Percentiles rank a stretch among this genome's conserved stretches.
These are phyloP conservation scores for Luehdorfia chinensis DNA, from an alignment of 1,140 invertebrate genomes.

Conservation along the genomic window DNA sequence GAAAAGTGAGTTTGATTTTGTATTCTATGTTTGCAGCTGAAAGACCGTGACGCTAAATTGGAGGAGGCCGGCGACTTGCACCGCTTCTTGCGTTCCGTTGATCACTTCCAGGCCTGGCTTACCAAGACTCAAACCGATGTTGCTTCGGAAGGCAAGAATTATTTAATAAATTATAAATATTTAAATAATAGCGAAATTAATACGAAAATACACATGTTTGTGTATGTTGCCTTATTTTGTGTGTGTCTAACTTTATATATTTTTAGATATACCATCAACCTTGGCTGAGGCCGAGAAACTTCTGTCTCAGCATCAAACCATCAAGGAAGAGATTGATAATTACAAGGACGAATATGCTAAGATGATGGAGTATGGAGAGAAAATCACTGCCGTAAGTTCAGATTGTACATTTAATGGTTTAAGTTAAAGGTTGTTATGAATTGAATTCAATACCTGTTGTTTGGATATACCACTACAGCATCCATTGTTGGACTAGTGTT, in stretches of 20 bases:
- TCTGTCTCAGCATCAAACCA: conserved; percentile 97
- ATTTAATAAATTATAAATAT: conserved; percentile 1
- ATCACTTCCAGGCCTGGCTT: conserved; percentile 99
- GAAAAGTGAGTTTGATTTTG: too few species aligned
- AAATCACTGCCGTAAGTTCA: conserved; percentile 88
- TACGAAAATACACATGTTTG: not conserved
- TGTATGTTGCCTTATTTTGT: too few species aligned
- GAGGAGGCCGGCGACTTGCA: conserved; percentile 99
- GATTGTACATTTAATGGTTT: too few species aligned
- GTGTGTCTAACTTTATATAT: too few species aligned
- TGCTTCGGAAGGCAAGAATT: conserved; percentile 91
- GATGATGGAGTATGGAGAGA: conserved; percentile 99
- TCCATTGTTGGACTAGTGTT: too few species aligned
- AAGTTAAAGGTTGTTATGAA: too few species aligned
- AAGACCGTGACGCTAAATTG: conserved; percentile 97
- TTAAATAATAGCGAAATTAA: too few species aligned
- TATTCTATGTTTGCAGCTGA: too few species aligned
- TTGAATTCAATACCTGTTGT: too few species aligned
- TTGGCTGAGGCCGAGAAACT: conserved; percentile 98
- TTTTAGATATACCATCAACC: conserved; percentile 91
- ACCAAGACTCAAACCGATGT: conserved; percentile 98
- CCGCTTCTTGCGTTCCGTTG: conserved; percentile 97
- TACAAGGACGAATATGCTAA: conserved; percentile 98
- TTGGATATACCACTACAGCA: too few species aligned
- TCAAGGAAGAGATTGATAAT: conserved; percentile 99